These are phyloP conservation scores for Cheilosia vernalis DNA, from an alignment of 2,888 invertebrate genomes.

Conservation along the genomic window DNA sequence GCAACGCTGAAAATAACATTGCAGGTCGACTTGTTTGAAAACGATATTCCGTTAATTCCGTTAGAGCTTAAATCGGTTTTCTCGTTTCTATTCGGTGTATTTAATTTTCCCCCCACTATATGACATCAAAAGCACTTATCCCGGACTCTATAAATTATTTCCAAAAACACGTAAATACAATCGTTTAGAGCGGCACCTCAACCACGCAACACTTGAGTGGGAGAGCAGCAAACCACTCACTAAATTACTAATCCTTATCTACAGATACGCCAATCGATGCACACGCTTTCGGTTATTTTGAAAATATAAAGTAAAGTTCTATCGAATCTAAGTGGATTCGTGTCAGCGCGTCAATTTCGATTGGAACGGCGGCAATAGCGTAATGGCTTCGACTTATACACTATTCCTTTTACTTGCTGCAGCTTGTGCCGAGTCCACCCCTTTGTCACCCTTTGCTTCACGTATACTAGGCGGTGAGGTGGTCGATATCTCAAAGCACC, in stretches of 20 bases:
- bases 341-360: slow-evolving; percentile 5
- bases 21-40: too few relatives aligned
- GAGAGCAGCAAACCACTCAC: neutral
- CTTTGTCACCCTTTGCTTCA: slow-evolving; percentile 3
- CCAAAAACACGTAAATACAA: too few relatives aligned
- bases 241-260: slow-evolving; percentile 19
- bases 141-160: too few relatives aligned
- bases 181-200: too few relatives aligned
- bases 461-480: slow-evolving; percentile 80
- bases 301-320: slow-evolving; percentile 19
- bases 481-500: slow-evolving; percentile 77
- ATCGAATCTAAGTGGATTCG: slow-evolving; percentile 2
- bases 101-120: too few relatives aligned
- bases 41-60: too few relatives aligned
- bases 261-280: slow-evolving; percentile 19
- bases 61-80: too few relatives aligned
- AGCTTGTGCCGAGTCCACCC: neutral
- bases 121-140: too few relatives aligned
- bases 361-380: neutral
- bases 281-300: neutral
- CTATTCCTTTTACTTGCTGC: neutral
- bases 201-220: too few relatives aligned
- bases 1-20: too few relatives aligned
- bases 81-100: too few relatives aligned
- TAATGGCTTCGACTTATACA: slow-evolving; percentile 17